phyloP scores from a whole-genome alignment of 2,888 invertebrate genomes.

The Parnassius glacialis region DNA sequence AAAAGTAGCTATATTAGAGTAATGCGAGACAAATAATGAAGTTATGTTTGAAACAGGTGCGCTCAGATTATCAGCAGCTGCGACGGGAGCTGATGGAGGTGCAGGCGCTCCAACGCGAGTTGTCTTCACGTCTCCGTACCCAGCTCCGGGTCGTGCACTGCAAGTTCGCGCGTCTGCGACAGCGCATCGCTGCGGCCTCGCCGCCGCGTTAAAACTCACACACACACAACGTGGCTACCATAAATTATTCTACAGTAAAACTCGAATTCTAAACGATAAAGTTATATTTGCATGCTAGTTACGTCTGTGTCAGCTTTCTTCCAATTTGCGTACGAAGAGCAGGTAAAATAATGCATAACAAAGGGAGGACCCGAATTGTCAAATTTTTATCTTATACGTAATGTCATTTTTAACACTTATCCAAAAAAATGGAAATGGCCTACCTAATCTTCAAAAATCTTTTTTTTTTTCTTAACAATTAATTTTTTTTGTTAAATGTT shows the following conservation, averaged over 20 bases:
- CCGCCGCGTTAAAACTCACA: slow-evolving; percentile 48
- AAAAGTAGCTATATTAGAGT: background rate
- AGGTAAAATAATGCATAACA: background rate
- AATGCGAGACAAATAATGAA: background rate
- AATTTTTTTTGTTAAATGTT: too few relatives aligned
- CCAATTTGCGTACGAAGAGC: background rate
- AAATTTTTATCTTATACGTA: background rate
- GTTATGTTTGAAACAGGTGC: slow-evolving; percentile 69
- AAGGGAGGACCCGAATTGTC: background rate
- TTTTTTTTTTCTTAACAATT: too few relatives aligned
- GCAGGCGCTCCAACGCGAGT: slow-evolving; percentile 89
- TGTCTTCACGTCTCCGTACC: slow-evolving; percentile 86
- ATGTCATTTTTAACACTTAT: too few relatives aligned
- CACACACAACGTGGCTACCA: background rate
- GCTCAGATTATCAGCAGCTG: slow-evolving; percentile 89
- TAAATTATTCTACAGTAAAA: too few relatives aligned
- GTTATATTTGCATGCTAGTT: background rate
- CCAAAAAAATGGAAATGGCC: too few relatives aligned
- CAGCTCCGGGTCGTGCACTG: slow-evolving; percentile 88
- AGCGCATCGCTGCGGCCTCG: slow-evolving; percentile 82
- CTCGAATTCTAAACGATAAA: background rate
- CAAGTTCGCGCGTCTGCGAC: slow-evolving; percentile 86
- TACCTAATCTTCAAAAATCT: too few relatives aligned
- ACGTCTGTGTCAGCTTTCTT: background rate
- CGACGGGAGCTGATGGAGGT: slow-evolving; percentile 89